Evolutionary conservation across 2,113 vertebrate genomes (phyloP), one percentile per base, ranked within the genome.

Genomic region (Thamnophis sirtalis): DNA sequence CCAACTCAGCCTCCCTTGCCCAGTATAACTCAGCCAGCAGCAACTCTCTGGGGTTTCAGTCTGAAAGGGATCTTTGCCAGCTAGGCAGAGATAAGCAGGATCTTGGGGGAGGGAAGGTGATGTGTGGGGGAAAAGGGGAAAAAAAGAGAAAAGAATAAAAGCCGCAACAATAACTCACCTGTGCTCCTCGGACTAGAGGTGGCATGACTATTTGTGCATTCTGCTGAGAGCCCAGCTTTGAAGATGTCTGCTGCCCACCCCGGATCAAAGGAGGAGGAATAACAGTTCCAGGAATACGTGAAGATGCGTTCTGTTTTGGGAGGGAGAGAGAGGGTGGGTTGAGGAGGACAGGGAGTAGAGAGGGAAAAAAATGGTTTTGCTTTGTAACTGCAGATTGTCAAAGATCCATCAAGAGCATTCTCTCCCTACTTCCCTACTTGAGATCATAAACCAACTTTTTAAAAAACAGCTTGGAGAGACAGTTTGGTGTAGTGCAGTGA

Each of bases 261-360:
- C 99, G 98, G 91, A 99, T 98, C 97, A 99, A 93, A 0, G 99
- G 99, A 9, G 99, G 99, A 2, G 99, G 99, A 92, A 99, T 98
- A 93, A 99, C 98, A 0, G 98, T 98, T 96, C 98, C 98, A 0
- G 98, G 98, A 92, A 98, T 97, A 51, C 99, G 98, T 2, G 98
- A 96, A 0, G 98, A 97, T 28, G 98, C 96, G 26, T 89, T 92
- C 91, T 92, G 54, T 50, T 6, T 48, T 21, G 68, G 68, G 33
- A 63, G 19, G 7, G 13, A 33, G 33, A 33, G 26, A 1, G 9
- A 22, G 48, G 84, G 17, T 1, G 86, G 13, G 50, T 54, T n/a
- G 21, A 17, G 50, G 28, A 26, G 3, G 26, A n/a, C 11, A 50
- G 48, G 48, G 26, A 53, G 24, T 11, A 28, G 26, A 51, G 49